Percentiles rank a stretch among this genome's conserved stretches.
These are phyloP conservation scores for Eublepharis macularius DNA, from an alignment of 2,113 vertebrate genomes.

Conservation along the genomic window DNA sequence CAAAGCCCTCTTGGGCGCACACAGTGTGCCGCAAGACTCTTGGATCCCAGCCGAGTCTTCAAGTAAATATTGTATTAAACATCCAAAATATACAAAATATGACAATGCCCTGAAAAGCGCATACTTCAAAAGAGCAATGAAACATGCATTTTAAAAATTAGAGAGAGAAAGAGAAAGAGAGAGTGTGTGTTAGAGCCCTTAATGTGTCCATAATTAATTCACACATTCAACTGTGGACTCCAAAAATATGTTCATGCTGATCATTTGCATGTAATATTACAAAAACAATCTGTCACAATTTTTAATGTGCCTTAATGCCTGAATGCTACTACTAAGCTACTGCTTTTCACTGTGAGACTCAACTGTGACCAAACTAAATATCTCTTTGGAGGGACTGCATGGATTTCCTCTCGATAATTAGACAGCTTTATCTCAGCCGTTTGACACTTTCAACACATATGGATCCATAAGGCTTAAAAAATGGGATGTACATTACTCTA, in stretches of 20 bases:
- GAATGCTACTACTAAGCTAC: constrained; percentile 35
- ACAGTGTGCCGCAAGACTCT: not conserved
- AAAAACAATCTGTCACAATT: constrained; percentile 70
- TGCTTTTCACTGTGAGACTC: constrained; percentile 31
- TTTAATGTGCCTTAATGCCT: constrained; percentile 55
- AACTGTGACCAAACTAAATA: constrained; percentile 23
- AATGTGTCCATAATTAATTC: constrained; percentile 73
- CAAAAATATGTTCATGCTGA: constrained; percentile 74
- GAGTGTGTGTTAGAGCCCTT: constrained; percentile 56
- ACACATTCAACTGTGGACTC: constrained; percentile 68
- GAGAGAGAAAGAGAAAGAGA: constrained; percentile 17
- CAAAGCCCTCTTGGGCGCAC: not conserved
- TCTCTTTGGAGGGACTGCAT: not conserved
- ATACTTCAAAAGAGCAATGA: constrained; percentile 44
- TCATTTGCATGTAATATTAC: constrained; percentile 70
- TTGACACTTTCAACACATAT: not conserved
- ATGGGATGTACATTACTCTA: too few species aligned
- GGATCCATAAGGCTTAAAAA: too few species aligned
- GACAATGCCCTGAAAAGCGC: not conserved
- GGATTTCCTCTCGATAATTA: constrained; percentile 26
- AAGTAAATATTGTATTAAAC: constrained; percentile 37
- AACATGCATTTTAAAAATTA: not conserved
- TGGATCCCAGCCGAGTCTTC: not conserved
- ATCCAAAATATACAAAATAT: not conserved
- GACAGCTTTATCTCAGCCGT: constrained; percentile 24